phyloP scores from a whole-genome alignment of 2,888 invertebrate species.

The Drosophila diplacantha region DNA sequence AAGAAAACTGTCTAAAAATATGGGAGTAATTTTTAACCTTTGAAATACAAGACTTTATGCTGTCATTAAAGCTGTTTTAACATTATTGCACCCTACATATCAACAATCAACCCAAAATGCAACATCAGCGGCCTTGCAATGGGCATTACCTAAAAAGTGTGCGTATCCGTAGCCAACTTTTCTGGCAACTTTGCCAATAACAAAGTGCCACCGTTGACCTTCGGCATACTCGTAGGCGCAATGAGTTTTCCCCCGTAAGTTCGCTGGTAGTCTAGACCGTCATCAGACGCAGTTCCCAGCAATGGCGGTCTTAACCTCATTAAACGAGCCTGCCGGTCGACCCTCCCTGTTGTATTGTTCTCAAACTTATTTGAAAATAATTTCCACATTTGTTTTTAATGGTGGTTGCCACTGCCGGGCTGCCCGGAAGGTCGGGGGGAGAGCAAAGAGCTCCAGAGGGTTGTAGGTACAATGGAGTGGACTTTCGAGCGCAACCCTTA shows the following conservation, averaged over 20 bases:
- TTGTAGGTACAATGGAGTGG: slow-evolving; percentile 3
- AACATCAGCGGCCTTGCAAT: slow-evolving; percentile 6
- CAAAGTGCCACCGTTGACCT: slow-evolving; percentile 42
- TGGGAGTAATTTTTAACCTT: no score
- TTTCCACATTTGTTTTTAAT: slow-evolving; percentile 55
- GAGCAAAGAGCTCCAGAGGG: slow-evolving; percentile 4
- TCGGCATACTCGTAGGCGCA: slow-evolving; percentile 34
- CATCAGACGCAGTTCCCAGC: slow-evolving; percentile 51
- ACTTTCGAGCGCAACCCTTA: slow-evolving; percentile 37
- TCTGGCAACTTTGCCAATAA: slow-evolving; percentile 31
- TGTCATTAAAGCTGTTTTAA: not conserved
- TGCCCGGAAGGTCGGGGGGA: slow-evolving; percentile 5
- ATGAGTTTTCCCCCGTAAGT: slow-evolving; percentile 39
- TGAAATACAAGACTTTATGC: not conserved
- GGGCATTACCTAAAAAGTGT: slow-evolving; percentile 22
- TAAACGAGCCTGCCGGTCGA: slow-evolving; percentile 42
- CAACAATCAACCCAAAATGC: not conserved
- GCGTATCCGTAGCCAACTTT: slow-evolving; percentile 22
- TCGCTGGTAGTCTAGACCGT: slow-evolving; percentile 58
- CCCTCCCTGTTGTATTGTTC: slow-evolving; percentile 37
- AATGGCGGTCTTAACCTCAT: slow-evolving; percentile 72
- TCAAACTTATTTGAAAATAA: slow-evolving; percentile 66
- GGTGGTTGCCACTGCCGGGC: slow-evolving; percentile 6
- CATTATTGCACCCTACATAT: not conserved
- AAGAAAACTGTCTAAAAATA: no score